phyloP scores from a whole-genome alignment of 1,140 invertebrate species.

The Magallana gigas region DNA sequence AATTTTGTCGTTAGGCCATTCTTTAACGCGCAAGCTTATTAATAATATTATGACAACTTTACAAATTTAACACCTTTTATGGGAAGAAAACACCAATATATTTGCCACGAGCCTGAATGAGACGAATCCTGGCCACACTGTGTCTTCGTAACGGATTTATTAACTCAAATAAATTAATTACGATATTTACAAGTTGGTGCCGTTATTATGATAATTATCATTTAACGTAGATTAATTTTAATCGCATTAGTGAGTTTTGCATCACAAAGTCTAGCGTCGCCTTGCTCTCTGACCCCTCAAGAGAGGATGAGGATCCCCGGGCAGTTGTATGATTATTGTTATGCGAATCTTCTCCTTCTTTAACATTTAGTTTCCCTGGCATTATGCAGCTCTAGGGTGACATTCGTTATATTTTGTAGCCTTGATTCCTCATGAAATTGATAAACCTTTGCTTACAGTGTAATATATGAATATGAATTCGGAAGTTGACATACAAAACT shows the following conservation, averaged over 20 bases:
- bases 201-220: conserved; percentile 35
- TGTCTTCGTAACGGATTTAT: not conserved
- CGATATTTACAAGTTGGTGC: conserved; percentile 24
- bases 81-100: not conserved
- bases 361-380: not conserved
- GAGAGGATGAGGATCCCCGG: not conserved
- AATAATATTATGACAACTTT: conserved; percentile 19
- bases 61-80: conserved; percentile 20
- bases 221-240: conserved; percentile 31
- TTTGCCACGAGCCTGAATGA: not conserved
- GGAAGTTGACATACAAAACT: too few species aligned
- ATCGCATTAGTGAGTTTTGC: not conserved
- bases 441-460: too few species aligned
- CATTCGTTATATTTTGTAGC: not conserved
- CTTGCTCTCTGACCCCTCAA: not conserved
- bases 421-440: too few species aligned
- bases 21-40: conserved; percentile 12
- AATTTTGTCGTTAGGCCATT: conserved; percentile 19
- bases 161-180: conserved; percentile 1
- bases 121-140: not conserved
- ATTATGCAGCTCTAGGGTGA: not conserved
- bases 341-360: not conserved
- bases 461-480: too few species aligned
- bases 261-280: not conserved
- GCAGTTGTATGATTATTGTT: not conserved